Percentiles rank a stretch among this genome's conserved stretches.
phyloP scores from a whole-genome alignment of 1,140 invertebrate genomes.

The Procambarus clarkii region DNA sequence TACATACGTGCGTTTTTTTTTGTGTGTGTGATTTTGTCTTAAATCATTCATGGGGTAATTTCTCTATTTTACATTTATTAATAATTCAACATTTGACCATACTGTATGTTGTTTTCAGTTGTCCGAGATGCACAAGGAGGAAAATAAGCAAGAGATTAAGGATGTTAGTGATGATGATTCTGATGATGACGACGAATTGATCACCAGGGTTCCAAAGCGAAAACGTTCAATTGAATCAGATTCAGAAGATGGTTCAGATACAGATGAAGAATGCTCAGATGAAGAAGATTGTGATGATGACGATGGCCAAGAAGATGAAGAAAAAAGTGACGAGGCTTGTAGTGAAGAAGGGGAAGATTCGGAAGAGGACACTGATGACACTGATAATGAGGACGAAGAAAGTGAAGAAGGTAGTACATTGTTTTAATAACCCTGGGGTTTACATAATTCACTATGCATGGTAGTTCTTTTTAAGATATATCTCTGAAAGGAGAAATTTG shows the following conservation, averaged over 20 bases:
- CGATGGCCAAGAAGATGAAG: conserved; percentile 23
- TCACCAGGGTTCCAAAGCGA: conserved; percentile 18
- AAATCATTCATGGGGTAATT: no score
- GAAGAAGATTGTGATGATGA: conserved; percentile 21
- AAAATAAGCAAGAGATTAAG: conserved; percentile 34
- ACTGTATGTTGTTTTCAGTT: not conserved
- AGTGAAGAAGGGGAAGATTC: conserved; percentile 34
- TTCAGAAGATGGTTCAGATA: conserved; percentile 35
- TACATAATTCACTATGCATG: no score
- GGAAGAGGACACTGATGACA: not conserved
- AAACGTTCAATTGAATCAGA: conserved; percentile 44
- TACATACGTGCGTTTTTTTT: no score
- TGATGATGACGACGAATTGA: conserved; percentile 48
- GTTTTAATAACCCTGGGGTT: no score
- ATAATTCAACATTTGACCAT: not conserved
- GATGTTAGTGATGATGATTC: conserved; percentile 25
- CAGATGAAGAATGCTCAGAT: not conserved
- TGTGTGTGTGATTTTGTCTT: no score
- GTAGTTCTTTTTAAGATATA: no score
- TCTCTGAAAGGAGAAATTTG: no score
- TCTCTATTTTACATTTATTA: no score
- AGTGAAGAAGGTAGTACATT: conserved; percentile 36
- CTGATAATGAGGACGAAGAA: conserved; percentile 16
- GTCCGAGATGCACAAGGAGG: conserved; percentile 60
- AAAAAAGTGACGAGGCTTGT: not conserved